Base-by-base conservation (phyloP, 2,797 vertebrate species). In the Buceros bicornis region DNA sequence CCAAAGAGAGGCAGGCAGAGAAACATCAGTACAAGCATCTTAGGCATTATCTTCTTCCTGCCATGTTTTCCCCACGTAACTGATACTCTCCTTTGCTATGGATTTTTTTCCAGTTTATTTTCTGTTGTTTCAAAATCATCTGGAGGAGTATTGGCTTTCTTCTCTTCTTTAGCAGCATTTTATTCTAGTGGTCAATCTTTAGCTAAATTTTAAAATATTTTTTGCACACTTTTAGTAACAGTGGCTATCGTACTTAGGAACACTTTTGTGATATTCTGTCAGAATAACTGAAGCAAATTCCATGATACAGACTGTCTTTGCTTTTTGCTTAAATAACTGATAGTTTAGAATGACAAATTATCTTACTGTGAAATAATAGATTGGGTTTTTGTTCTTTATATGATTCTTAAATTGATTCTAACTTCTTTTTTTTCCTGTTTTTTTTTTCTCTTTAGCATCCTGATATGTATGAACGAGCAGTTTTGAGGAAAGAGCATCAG, bases 401-500 rank as follows among this genome's bases (percentile, higher is more conserved):
- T 85, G 66, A 12, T 66, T 90, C 61, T 40, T 89, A 47, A 56
- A 82, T 12, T 24, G 51, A 24, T 88, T 13, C 24, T 66, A 81
- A 80, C 13, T 80, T 90, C 6, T 42, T 72, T 62, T 74, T 72
- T 25, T 43, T 18, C 12, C 21, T 31, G 22, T 22, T 17, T 11
- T 54, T 31, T 37, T 71, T 62, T 65, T 33, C 50, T 72, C 42
- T 58, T 80, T 79, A 99, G 99, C 99, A 99, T 80, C 99, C 99
- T 11, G 99, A 99, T 97, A 99, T 99, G 99, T 99, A 99, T 35
- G 99, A 99, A 90, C 98, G 99, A 19, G 99, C 99, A 12, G 99
- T 99, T 64, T 96, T 99, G 82, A 98, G 99, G 58, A 99, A 99
- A 95, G 99, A 99, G 79, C 99, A 99, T 96, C 99, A 99, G 98